Evolutionary conservation across 1,140 invertebrate genomes (phyloP).

Genomic region (Hycleus phaleratus): DNA sequence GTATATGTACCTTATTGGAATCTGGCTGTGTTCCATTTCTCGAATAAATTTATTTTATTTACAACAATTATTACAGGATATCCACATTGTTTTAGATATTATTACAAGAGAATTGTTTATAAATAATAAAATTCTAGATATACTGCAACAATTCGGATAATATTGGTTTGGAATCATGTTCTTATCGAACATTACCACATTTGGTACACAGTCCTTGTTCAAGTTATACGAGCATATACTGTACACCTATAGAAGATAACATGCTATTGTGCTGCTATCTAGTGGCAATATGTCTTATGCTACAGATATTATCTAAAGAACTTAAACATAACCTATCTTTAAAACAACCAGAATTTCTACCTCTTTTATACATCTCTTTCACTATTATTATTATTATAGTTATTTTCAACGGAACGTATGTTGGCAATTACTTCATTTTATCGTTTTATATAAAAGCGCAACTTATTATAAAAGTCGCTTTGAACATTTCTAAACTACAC

Average conservation of each 20-base stretch:
- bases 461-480: too few species aligned
- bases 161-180: too few species aligned
- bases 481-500: too few species aligned
- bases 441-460: not conserved
- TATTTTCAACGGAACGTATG: too few species aligned
- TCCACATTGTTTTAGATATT: too few species aligned
- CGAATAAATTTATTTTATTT: not conserved
- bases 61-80: not conserved
- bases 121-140: too few species aligned
- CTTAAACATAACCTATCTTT: slow-evolving; percentile 33
- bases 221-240: slow-evolving; percentile 28
- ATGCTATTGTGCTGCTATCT: slow-evolving; percentile 38
- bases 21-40: slow-evolving; percentile 19
- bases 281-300: slow-evolving; percentile 37
- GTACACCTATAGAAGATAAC: slow-evolving; percentile 25
- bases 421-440: slow-evolving; percentile 13
- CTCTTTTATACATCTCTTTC: slow-evolving; percentile 22
- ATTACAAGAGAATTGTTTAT: too few species aligned
- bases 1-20: slow-evolving; percentile 19
- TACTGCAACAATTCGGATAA: too few species aligned
- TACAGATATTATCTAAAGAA: slow-evolving; percentile 32
- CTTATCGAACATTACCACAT: too few species aligned
- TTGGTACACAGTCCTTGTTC: slow-evolving; percentile 22
- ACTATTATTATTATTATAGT: too few species aligned
- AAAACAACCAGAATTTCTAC: slow-evolving; percentile 21